Conservation (phyloP, 2,888 invertebrate genomes). For the Ernsta delagoae region DNA sequence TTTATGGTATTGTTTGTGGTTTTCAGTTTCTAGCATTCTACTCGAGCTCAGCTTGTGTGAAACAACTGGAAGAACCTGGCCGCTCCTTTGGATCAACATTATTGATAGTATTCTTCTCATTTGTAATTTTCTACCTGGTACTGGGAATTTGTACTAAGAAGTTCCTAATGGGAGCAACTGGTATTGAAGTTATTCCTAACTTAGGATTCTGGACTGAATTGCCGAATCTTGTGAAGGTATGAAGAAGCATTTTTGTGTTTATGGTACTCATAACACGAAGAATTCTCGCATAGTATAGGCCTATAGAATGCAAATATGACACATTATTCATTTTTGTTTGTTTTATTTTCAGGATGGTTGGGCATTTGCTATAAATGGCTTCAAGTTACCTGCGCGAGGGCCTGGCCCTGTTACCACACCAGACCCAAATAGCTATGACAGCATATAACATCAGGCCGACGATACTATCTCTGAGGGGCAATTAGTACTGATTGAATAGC, state of each 20-base stretch:
- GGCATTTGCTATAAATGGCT: conserved; percentile 85
- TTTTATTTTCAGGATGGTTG: conserved; percentile 86
- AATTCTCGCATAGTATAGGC: no score
- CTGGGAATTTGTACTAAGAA: conserved; percentile 87
- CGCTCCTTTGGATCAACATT: conserved; percentile 87
- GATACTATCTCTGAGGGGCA: conserved; percentile 64
- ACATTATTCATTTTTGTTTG: not conserved
- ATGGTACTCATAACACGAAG: no score
- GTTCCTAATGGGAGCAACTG: conserved; percentile 89
- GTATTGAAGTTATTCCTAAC: conserved; percentile 90
- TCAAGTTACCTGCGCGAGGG: conserved; percentile 75
- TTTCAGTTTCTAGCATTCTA: conserved; percentile 81
- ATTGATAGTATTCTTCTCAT: conserved; percentile 86
- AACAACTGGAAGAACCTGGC: conserved; percentile 59
- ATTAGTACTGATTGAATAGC: conserved; percentile 69
- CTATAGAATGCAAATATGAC: no score
- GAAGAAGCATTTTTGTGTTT: conserved; percentile 39
- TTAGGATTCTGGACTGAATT: conserved; percentile 89
- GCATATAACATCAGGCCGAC: conserved; percentile 77
- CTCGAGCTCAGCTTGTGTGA: conserved; percentile 79
- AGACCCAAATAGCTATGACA: conserved; percentile 81
- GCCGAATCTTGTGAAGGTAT: conserved; percentile 88
- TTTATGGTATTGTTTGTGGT: not conserved
- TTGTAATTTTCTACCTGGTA: conserved; percentile 85
- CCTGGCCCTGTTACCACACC: conserved; percentile 63